A percentile compares a stretch with the other conserved stretches of the same genome.
phyloP scores from a whole-genome alignment of 2,888 invertebrate species.

The Galerucella calmariensis region DNA sequence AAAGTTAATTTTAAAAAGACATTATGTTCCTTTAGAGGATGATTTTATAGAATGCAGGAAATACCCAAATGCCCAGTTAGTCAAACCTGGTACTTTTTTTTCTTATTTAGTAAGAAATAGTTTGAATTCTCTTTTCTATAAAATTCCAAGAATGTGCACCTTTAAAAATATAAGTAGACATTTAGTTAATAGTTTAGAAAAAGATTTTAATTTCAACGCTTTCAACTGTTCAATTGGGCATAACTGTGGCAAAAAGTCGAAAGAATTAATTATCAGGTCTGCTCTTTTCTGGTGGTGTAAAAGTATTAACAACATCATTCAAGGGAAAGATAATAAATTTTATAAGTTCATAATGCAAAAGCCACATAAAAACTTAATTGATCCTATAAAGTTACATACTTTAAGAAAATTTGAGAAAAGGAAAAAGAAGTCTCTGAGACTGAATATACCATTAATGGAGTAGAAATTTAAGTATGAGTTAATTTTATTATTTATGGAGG shows the following conservation, averaged over 20 bases:
- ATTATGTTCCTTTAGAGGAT: background rate
- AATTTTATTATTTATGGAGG: too few relatives aligned
- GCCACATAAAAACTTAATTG: background rate
- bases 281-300: background rate
- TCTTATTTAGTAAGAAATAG: background rate
- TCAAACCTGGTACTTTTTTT: conserved; percentile 3
- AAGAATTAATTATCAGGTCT: conserved; percentile 2
- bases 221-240: background rate
- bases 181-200: background rate
- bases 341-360: background rate
- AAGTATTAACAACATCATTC: background rate
- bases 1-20: conserved; percentile 1
- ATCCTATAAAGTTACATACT: background rate
- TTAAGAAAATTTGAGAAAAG: background rate
- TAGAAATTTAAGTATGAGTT: too few relatives aligned
- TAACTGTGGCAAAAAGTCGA: background rate
- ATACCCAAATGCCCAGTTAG: conserved; percentile 1
- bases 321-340: conserved; percentile 3
- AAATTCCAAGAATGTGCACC: background rate
- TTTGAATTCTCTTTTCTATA: conserved; percentile 1
- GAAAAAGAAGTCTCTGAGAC: background rate
- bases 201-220: background rate
- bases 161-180: background rate
- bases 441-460: background rate
- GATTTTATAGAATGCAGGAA: background rate